phyloP scores from a whole-genome alignment of 2,888 invertebrate genomes.

The Cheiracanthium punctorium region DNA sequence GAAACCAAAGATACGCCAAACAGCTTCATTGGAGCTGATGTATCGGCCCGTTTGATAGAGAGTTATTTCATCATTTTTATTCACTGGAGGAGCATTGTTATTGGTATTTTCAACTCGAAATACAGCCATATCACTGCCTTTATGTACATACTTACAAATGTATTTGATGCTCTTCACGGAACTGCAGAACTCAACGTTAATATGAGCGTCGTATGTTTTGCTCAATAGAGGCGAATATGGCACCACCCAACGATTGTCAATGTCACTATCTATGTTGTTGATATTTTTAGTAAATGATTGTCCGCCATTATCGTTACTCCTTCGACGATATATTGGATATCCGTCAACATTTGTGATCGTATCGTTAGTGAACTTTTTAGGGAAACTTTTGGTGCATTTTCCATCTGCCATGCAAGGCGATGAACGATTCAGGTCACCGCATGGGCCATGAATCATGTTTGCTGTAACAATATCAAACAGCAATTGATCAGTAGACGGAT shows the following conservation, averaged over 20 bases:
- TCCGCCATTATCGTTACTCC: conserved; percentile 30
- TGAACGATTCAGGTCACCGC: conserved; percentile 22
- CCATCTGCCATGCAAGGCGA: conserved; percentile 29
- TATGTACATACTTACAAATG: conserved; percentile 24
- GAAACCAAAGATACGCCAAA: conserved; percentile 36
- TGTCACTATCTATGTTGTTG: conserved; percentile 19
- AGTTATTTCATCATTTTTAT: conserved; percentile 13
- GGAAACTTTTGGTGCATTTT: conserved; percentile 42
- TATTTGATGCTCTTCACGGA: conserved; percentile 34
- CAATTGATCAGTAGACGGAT: background rate
- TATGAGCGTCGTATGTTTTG: conserved; percentile 22
- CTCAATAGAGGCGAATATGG: conserved; percentile 20
- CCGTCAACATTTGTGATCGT: conserved; percentile 33
- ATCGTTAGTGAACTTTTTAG: conserved; percentile 21
- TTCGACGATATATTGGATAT: conserved; percentile 42
- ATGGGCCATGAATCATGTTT: conserved; percentile 24
- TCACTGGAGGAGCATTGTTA: conserved; percentile 6
- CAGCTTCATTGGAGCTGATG: conserved; percentile 18
- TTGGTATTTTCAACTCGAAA: conserved; percentile 21
- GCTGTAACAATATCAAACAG: conserved; percentile 2
- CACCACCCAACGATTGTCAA: conserved; percentile 1
- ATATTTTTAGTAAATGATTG: conserved; percentile 26
- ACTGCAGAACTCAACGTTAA: conserved; percentile 31
- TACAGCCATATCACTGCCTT: conserved; percentile 39
- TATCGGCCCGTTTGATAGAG: conserved; percentile 17